Evolutionary conservation across 2,888 invertebrate species (phyloP).

Genomic region (Drosophila paranaensis): DNA sequence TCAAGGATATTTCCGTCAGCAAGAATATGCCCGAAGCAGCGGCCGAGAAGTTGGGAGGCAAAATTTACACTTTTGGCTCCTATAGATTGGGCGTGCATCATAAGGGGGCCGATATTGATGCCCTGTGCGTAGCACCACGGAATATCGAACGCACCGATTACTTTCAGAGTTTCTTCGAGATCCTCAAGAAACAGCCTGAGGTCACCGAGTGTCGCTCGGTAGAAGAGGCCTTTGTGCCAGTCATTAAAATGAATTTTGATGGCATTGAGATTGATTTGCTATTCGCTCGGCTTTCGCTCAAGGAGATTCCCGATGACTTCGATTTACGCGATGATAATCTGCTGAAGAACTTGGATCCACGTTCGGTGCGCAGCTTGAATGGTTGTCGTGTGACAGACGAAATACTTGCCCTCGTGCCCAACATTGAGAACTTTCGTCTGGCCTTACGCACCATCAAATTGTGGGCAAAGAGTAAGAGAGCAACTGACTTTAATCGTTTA

Average conservation of each 20-base stretch:
- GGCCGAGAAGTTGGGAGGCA: slow-evolving; percentile 97
- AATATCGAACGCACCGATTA: slow-evolving; percentile 98
- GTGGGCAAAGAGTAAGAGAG: slow-evolving; percentile 98
- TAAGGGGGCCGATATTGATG: slow-evolving; percentile 99
- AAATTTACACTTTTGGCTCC: slow-evolving; percentile 99
- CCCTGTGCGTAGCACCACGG: slow-evolving; percentile 97
- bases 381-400: slow-evolving; percentile 99
- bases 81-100: slow-evolving; percentile 98
- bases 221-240: slow-evolving; percentile 99
- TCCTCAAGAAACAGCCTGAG: slow-evolving; percentile 94
- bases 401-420: slow-evolving; percentile 97
- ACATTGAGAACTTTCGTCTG: slow-evolving; percentile 96
- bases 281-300: slow-evolving; percentile 97
- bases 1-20: slow-evolving; percentile 93
- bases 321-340: slow-evolving; percentile 96
- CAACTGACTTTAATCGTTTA: not conserved
- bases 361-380: slow-evolving; percentile 98
- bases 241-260: slow-evolving; percentile 99
- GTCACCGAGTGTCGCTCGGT: slow-evolving; percentile 94
- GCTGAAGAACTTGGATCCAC: slow-evolving; percentile 97
- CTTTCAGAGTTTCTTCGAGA: slow-evolving; percentile 97
- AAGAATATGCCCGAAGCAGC: slow-evolving; percentile 97
- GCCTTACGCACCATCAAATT: slow-evolving; percentile 97
- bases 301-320: slow-evolving; percentile 95
- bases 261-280: slow-evolving; percentile 99